Conservation (phyloP, 1,140 invertebrate species). For the Drosophila biarmipes region DNA sequence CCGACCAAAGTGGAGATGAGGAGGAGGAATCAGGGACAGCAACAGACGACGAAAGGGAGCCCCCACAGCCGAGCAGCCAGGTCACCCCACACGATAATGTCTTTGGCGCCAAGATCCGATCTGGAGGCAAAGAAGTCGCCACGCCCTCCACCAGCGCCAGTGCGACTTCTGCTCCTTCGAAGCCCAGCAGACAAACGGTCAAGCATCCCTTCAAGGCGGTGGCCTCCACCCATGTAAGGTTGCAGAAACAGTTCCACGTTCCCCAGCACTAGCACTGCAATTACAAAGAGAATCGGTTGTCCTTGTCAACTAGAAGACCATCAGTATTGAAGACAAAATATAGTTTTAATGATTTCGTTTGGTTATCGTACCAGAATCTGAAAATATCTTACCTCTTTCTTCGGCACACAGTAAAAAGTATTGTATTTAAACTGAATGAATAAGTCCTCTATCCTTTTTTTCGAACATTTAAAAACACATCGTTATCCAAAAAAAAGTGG, state of each 20-base stretch:
- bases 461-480: too few species aligned
- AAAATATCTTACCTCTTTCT: too few species aligned
- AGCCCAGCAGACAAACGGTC: constrained; percentile 52
- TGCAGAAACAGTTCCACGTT: constrained; percentile 80
- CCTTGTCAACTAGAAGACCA: constrained; percentile 2
- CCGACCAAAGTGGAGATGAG: constrained; percentile 60
- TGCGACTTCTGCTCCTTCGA: constrained; percentile 22
- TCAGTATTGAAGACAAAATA: constrained; percentile 21
- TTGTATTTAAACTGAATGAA: neutral
- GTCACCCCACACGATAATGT: constrained; percentile 56
- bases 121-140: constrained; percentile 33
- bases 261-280: constrained; percentile 62
- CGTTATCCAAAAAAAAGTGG: too few species aligned
- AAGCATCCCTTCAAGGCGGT: constrained; percentile 81
- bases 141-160: constrained; percentile 7
- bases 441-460: neutral
- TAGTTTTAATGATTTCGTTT: too few species aligned
- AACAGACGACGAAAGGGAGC: constrained; percentile 65
- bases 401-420: too few species aligned
- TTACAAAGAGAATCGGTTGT: neutral
- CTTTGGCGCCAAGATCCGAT: constrained; percentile 52
- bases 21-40: constrained; percentile 54
- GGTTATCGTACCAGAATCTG: too few species aligned
- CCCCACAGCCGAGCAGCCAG: constrained; percentile 7
- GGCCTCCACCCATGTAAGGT: constrained; percentile 74